These are phyloP conservation scores for Brachyalestes nurse DNA, from an alignment of 2,797 vertebrate species.

Conservation along the genomic window DNA sequence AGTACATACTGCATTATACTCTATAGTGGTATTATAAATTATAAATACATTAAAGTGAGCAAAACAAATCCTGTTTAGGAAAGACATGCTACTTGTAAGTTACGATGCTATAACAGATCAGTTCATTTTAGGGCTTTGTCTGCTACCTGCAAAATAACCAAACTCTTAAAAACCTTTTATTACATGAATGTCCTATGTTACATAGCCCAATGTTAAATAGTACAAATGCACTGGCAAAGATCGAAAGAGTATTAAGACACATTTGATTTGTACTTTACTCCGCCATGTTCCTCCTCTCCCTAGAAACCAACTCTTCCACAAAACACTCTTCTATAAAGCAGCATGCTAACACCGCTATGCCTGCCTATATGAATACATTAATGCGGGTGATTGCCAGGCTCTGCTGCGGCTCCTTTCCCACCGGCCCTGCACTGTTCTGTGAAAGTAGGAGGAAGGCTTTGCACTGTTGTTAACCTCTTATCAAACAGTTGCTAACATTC, in stretches of 20 bases:
- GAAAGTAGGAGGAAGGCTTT: slow-evolving; percentile 54
- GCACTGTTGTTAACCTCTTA: slow-evolving; percentile 63
- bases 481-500: slow-evolving; percentile 60
- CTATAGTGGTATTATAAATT: no score
- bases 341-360: slow-evolving; percentile 8
- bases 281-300: slow-evolving; percentile 32
- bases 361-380: slow-evolving; percentile 50
- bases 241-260: slow-evolving; percentile 44
- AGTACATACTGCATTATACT: no score
- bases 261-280: slow-evolving; percentile 48
- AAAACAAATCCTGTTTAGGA: no score
- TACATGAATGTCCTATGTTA: slow-evolving; percentile 4
- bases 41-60: no score
- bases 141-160: background rate
- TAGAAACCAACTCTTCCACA: slow-evolving; percentile 31
- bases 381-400: slow-evolving; percentile 47
- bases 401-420: slow-evolving; percentile 39
- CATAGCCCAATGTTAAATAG: background rate
- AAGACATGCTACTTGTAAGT: no score
- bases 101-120: no score
- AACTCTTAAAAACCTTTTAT: slow-evolving; percentile 21
- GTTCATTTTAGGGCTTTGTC: no score
- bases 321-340: slow-evolving; percentile 35
- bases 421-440: slow-evolving; percentile 38
- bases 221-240: slow-evolving; percentile 3